These are phyloP conservation scores for Casuarius casuarius DNA, from an alignment of 2,113 vertebrate genomes.

Conservation along the genomic window DNA sequence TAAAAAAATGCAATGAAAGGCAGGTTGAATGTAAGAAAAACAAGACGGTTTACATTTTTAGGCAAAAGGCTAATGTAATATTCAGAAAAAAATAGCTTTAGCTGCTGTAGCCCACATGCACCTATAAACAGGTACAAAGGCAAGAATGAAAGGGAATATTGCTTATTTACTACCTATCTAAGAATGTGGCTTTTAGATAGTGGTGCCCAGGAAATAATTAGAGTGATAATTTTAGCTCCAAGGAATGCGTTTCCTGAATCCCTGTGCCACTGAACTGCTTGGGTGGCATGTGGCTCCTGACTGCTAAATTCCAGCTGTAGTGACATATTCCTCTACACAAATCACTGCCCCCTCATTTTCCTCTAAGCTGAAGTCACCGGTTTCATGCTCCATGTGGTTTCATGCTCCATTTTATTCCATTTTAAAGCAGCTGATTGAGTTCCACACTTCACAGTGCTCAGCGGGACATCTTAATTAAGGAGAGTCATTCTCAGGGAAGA, in stretches of 20 bases:
- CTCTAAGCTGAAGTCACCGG: background rate
- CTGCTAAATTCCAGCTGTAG: background rate
- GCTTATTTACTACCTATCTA: background rate
- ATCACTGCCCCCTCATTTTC: background rate
- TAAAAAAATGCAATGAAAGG: conserved; percentile 30
- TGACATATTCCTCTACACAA: background rate
- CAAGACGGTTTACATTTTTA: background rate
- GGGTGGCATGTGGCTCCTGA: background rate
- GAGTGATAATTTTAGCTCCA: background rate
- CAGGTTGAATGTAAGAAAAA: background rate
- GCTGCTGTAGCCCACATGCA: background rate
- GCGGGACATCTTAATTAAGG: background rate
- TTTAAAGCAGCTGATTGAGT: conserved; percentile 18
- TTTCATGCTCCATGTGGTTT: conserved; percentile 34
- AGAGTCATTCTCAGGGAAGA: background rate
- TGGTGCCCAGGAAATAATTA: background rate
- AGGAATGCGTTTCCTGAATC: background rate
- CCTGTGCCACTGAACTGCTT: background rate
- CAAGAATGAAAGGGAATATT: background rate
- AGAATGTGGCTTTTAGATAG: background rate
- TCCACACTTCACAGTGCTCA: background rate
- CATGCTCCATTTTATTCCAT: conserved; percentile 22
- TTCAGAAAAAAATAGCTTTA: background rate
- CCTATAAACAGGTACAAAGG: background rate
- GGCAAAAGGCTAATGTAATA: conserved; percentile 14